These are phyloP conservation scores for Chrysolina haemoptera DNA, from an alignment of 2,888 invertebrate genomes.

Conservation along the genomic window DNA sequence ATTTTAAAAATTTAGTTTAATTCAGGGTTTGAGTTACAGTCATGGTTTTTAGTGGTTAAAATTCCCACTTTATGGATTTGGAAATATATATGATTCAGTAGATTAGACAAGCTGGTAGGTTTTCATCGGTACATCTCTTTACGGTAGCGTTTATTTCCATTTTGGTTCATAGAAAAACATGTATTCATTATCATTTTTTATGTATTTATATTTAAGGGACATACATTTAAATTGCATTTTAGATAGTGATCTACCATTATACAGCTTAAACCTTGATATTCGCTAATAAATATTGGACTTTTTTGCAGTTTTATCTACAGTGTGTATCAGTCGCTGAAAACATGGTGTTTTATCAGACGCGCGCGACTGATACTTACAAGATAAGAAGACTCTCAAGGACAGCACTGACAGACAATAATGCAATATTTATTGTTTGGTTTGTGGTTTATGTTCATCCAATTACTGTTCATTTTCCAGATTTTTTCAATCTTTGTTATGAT, in stretches of 20 bases:
- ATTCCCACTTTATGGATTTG: no score
- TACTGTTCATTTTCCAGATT: conserved; percentile 10
- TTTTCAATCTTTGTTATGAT: conserved; percentile 11
- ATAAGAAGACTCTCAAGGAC: conserved; percentile 48
- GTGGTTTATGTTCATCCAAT: conserved; percentile 32
- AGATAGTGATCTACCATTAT: conserved; percentile 11
- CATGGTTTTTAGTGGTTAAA: no score
- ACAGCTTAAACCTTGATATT: conserved; percentile 69
- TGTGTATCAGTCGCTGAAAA: conserved; percentile 58
- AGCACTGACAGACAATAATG: conserved; percentile 40
- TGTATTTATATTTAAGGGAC: not conserved
- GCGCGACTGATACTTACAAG: conserved; percentile 54
- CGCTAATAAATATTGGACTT: conserved; percentile 70
- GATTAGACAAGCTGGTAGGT: no score
- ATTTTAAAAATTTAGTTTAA: no score
- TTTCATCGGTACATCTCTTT: no score
- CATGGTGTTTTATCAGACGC: conserved; percentile 43
- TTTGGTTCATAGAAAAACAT: no score
- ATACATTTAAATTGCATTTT: not conserved
- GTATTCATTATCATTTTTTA: no score
- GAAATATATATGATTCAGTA: no score
- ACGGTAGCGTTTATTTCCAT: no score
- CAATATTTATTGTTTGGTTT: conserved; percentile 42
- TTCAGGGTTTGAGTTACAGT: no score
- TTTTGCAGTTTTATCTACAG: conserved; percentile 57